Conservation (phyloP, 1,140 invertebrate genomes). For the Hylyphantes graminicola region DNA sequence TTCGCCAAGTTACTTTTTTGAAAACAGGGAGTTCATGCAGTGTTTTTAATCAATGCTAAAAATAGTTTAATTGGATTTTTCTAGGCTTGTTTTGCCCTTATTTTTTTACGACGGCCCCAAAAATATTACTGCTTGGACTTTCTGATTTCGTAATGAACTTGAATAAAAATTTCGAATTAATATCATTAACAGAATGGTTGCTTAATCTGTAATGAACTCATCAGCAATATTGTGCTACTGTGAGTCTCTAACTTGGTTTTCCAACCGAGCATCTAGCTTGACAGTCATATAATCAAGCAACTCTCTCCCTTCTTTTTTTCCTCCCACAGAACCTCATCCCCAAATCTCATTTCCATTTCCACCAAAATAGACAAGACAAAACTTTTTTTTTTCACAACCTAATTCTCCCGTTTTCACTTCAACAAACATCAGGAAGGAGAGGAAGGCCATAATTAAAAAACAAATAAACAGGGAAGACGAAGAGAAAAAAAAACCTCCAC, state of each 20-base stretch:
- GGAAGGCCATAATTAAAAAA: slow-evolving; percentile 5
- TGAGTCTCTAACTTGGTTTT: background rate
- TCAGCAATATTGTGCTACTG: no score
- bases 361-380: background rate
- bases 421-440: slow-evolving; percentile 1
- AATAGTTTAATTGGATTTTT: no score
- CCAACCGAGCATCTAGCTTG: background rate
- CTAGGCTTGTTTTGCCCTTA: no score
- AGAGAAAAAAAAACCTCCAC: slow-evolving; percentile 18
- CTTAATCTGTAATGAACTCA: no score
- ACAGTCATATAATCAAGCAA: background rate
- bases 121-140: no score
- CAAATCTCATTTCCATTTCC: background rate
- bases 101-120: no score
- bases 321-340: background rate
- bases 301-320: background rate
- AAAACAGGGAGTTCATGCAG: no score
- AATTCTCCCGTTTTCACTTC: slow-evolving; percentile 41
- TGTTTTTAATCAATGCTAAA: no score
- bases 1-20: no score
- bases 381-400: slow-evolving; percentile 1
- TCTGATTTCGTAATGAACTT: no score
- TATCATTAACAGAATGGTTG: no score
- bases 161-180: no score
- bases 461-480: background rate